Evolutionary conservation across 2,113 vertebrate genomes (phyloP).

Genomic region (Oreotragus oreotragus): DNA sequence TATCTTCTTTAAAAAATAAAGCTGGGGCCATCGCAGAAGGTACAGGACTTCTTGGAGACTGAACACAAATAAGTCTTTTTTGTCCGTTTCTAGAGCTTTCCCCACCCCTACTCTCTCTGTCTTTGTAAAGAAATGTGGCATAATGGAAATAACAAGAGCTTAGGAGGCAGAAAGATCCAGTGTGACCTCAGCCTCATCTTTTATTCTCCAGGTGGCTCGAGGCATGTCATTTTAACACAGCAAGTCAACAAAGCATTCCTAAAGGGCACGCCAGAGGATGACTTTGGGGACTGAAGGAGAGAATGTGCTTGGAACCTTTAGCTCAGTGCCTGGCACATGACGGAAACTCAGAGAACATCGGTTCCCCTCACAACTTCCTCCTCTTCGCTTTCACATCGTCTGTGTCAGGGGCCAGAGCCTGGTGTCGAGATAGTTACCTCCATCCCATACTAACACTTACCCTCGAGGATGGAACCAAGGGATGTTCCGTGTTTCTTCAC

Average conservation of each 20-base stretch:
- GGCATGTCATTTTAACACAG: background rate
- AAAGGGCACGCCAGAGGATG: background rate
- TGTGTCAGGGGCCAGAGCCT: background rate
- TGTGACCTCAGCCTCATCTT: background rate
- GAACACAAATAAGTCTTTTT: background rate
- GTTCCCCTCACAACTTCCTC: background rate
- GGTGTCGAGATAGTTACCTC: background rate
- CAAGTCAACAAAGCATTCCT: background rate
- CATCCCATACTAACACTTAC: background rate
- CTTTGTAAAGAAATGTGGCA: background rate
- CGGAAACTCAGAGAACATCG: accelerated
- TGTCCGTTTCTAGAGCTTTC: background rate
- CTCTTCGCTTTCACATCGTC: background rate
- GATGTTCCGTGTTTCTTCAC: background rate
- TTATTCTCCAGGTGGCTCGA: background rate
- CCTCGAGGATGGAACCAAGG: background rate
- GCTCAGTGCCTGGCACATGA: background rate
- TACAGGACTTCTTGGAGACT: background rate
- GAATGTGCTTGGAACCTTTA: accelerated
- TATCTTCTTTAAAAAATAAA: background rate
- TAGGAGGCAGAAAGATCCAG: background rate
- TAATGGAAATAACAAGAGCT: background rate
- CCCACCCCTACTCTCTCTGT: background rate
- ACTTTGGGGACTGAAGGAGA: background rate
- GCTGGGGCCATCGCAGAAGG: background rate